These are phyloP conservation scores for Gymnocephalus cernua DNA, from an alignment of 2,113 vertebrate species.

Conservation along the genomic window DNA sequence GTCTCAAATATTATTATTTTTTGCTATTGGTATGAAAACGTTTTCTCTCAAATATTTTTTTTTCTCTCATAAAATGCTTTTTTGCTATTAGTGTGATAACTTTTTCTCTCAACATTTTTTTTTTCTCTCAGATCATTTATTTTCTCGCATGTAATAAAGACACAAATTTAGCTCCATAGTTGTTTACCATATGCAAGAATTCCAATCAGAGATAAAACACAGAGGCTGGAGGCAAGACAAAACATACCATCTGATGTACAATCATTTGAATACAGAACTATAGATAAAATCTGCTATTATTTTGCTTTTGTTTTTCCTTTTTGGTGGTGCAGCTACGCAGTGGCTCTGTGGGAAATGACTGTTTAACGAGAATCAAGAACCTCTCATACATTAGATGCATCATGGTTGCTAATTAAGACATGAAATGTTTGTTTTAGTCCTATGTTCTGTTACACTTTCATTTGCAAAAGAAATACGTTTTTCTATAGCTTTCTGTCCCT, in stretches of 20 bases:
- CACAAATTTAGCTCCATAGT: no score
- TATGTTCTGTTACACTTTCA: neutral
- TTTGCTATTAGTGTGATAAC: no score
- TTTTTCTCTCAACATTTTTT: no score
- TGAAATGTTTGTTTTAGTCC: neutral
- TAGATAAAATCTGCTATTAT: neutral
- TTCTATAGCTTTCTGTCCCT: no score
- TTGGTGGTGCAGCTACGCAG: neutral
- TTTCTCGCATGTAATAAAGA: no score
- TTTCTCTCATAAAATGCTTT: no score
- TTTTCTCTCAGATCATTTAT: no score
- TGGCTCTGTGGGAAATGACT: conserved; percentile 34
- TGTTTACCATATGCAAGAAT: conserved; percentile 1
- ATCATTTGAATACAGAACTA: neutral
- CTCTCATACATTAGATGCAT: neutral
- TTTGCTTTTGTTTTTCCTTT: neutral
- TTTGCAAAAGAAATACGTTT: no score
- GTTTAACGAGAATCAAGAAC: neutral
- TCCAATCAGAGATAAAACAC: conserved; percentile 1
- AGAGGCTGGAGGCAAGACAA: neutral
- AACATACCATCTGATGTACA: neutral
- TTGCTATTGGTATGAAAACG: no score
- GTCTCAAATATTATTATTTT: no score
- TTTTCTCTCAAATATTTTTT: no score
- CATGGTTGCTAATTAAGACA: neutral